These are phyloP conservation scores for Brachionus angularis DNA, from an alignment of 1,140 invertebrate genomes.

Conservation along the genomic window DNA sequence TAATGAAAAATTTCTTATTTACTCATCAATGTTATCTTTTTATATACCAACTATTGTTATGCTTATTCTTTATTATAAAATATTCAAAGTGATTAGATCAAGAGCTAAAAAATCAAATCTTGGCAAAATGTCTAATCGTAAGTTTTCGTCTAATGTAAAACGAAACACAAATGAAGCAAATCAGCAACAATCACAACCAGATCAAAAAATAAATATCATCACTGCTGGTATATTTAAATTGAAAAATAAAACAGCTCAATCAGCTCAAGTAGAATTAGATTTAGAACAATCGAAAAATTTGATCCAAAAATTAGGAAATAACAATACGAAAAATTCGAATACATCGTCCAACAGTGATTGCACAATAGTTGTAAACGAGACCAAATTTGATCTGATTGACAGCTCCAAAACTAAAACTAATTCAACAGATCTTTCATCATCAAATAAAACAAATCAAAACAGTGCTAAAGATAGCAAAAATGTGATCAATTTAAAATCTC, in stretches of 20 bases:
- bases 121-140: constrained; percentile 50
- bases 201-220: constrained; percentile 17
- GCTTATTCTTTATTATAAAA: constrained; percentile 96
- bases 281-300: too few species aligned
- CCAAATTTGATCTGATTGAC: too few species aligned
- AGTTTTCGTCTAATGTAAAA: constrained; percentile 49
- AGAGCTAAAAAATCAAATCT: constrained; percentile 31
- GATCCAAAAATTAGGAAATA: too few species aligned
- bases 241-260: constrained; percentile 19
- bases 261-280: not conserved
- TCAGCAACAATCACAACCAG: not conserved
- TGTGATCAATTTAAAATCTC: constrained; percentile 63
- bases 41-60: constrained; percentile 98
- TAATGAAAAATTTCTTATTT: constrained; percentile 95
- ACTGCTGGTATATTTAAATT: constrained; percentile 24
- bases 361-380: too few species aligned
- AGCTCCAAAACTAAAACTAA: too few species aligned
- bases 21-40: constrained; percentile 94
- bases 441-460: constrained; percentile 45
- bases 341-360: too few species aligned
- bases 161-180: constrained; percentile 45
- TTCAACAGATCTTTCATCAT: constrained; percentile 45
- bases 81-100: constrained; percentile 75
- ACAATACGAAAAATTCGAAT: too few species aligned
- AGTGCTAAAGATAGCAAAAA: constrained; percentile 60